Base-by-base conservation (phyloP, 2,888 invertebrate genomes). In the Griposia aprilina region DNA sequence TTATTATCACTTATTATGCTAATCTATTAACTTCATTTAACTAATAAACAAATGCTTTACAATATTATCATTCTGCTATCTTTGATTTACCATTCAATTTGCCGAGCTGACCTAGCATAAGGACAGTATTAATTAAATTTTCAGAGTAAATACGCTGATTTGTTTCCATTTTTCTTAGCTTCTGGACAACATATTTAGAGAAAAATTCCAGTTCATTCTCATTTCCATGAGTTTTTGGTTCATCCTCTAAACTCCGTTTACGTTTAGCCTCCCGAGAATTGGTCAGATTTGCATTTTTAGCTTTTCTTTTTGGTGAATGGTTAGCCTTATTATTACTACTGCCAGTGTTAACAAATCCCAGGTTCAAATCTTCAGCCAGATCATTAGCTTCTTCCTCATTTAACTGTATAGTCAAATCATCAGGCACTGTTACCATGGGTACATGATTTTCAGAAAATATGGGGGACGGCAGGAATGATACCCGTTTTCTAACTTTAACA, bases 121-220 rank as follows among this genome's bases (percentile, higher is more conserved):
- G 93, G 6, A 96, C 96, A 76, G 97, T 96, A 80, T 97, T 96
- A n/a, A 97, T 96, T 89, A 97, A 91, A 87, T 97, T 97, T 88
- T 97, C 97, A 23, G 97, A 96, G 89, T 96, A 97, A 85, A 97
- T 97, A 74, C 97, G 94, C 81, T 97, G 97, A 85, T 96, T 96
- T 11, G 96, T 96, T 89, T 96, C 97, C 97, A 97, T 97, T 91
- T 89, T 93, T 87, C 96, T 93, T 65, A 97, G 88, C 85, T 97
- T 97, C 87, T 97, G 97, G 0, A 96, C 96, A 74, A 97, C 93
- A 94, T 96, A 97, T 85, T 97, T 97, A 0, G 97, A 94, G 87
- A 97, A 97, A 87, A 95, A 97, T 86, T 97, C 97, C 74, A 96
- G 91, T 87, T 97, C 97, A 92, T 94, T 94, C 72, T 96, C 96